phyloP scores from a whole-genome alignment of 2,888 invertebrate genomes.

The Rhagonycha lutea region DNA sequence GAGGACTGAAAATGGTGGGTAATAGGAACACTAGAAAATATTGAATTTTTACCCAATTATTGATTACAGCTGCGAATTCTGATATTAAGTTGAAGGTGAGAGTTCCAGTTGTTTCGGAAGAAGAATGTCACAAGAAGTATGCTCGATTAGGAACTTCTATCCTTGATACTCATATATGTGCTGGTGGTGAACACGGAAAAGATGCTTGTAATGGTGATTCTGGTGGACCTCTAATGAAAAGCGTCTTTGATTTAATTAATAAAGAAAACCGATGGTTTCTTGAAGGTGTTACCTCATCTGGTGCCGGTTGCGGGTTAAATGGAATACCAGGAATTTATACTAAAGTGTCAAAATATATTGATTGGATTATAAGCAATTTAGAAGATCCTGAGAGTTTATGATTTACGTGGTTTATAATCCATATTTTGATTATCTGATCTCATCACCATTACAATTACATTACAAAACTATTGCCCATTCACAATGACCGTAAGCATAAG shows the following conservation, averaged over 20 bases:
- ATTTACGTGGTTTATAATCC: too few relatives aligned
- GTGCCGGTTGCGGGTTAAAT: constrained; percentile 53
- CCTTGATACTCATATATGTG: constrained; percentile 61
- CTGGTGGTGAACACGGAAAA: constrained; percentile 65
- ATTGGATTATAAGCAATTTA: background rate
- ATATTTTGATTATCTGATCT: too few relatives aligned
- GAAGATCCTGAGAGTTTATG: background rate
- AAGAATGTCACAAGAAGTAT: background rate
- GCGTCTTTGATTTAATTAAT: constrained; percentile 41
- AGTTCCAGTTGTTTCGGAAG: constrained; percentile 4
- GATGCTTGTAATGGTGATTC: constrained; percentile 64
- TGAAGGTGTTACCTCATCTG: constrained; percentile 62
- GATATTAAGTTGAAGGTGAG: constrained; percentile 14
- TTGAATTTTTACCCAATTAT: background rate
- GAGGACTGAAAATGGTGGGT: constrained; percentile 9
- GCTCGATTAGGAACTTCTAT: background rate
- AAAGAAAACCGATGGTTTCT: constrained; percentile 52
- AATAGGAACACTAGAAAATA: background rate
- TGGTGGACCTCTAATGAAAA: constrained; percentile 68
- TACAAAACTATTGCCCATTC: too few relatives aligned
- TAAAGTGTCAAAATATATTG: constrained; percentile 49
- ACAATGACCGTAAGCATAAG: too few relatives aligned
- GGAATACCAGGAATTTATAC: constrained; percentile 70
- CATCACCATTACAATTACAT: too few relatives aligned
- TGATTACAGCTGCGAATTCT: constrained; percentile 39